These are phyloP conservation scores for Spea hammondii DNA, from an alignment of 2,797 vertebrate species.

Conservation along the genomic window DNA sequence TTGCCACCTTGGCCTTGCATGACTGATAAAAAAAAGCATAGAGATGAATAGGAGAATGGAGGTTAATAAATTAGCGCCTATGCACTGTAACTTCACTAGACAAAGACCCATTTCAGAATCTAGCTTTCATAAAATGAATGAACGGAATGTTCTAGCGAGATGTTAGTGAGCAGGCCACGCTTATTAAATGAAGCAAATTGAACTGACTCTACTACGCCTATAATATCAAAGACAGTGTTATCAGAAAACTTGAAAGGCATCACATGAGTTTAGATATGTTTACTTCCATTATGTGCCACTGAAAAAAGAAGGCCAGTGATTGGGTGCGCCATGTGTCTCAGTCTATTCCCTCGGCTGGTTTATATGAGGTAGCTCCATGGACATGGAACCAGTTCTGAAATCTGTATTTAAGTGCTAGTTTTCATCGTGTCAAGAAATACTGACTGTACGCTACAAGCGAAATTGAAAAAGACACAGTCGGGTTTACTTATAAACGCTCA, in stretches of 20 bases:
- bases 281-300: not conserved
- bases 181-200: constrained; percentile 45
- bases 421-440: not conserved
- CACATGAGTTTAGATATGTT: constrained; percentile 42
- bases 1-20: too few relatives aligned
- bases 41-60: too few relatives aligned
- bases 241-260: constrained; percentile 46
- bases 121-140: not conserved
- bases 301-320: not conserved
- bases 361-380: not conserved
- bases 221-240: constrained; percentile 43
- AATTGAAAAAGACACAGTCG: not conserved
- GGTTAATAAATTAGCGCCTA: too few relatives aligned
- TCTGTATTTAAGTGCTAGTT: not conserved
- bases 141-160: constrained; percentile 3
- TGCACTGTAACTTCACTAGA: not conserved
- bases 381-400: not conserved
- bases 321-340: constrained; percentile 4
- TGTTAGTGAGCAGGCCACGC: constrained; percentile 25
- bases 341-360: not conserved
- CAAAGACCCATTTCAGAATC: not conserved
- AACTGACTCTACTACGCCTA: constrained; percentile 17
- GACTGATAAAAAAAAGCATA: too few relatives aligned
- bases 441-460: not conserved
- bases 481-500: not conserved